Evolutionary conservation across 2,797 vertebrate species (phyloP).

Genomic region (Sebastes oblongus): DNA sequence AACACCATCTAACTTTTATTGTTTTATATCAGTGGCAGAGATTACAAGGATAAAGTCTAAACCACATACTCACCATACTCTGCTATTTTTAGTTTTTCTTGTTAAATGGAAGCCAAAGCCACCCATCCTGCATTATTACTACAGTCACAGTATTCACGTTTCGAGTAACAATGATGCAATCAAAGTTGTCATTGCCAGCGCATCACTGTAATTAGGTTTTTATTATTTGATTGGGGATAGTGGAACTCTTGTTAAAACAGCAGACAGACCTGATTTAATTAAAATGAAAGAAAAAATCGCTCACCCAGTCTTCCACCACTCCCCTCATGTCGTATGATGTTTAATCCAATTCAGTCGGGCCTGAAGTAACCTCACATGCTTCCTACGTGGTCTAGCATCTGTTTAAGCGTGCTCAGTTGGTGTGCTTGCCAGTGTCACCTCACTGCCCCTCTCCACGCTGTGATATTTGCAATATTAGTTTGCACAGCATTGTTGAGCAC

Average conservation of each 20-base stretch:
- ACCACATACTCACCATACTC: background rate
- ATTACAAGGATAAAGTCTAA: background rate
- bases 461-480: conserved; percentile 28
- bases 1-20: background rate
- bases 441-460: background rate
- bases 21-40: background rate
- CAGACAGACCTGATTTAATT: conserved; percentile 10
- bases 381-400: conserved; percentile 43
- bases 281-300: conserved; percentile 2
- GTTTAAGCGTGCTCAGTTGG: conserved; percentile 36
- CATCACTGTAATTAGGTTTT: background rate
- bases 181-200: background rate
- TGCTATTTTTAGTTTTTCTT: background rate
- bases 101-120: background rate
- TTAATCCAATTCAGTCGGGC: conserved; percentile 60
- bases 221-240: background rate
- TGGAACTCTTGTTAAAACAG: conserved; percentile 2
- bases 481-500: background rate
- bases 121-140: background rate
- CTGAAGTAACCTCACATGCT: conserved; percentile 53
- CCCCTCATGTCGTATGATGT: conserved; percentile 64
- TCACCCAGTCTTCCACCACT: conserved; percentile 19
- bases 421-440: conserved; percentile 29
- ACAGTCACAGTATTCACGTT: background rate
- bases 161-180: background rate